Base-by-base conservation (phyloP, 2,797 vertebrate species). In the Gymnocypris eckloni region DNA sequence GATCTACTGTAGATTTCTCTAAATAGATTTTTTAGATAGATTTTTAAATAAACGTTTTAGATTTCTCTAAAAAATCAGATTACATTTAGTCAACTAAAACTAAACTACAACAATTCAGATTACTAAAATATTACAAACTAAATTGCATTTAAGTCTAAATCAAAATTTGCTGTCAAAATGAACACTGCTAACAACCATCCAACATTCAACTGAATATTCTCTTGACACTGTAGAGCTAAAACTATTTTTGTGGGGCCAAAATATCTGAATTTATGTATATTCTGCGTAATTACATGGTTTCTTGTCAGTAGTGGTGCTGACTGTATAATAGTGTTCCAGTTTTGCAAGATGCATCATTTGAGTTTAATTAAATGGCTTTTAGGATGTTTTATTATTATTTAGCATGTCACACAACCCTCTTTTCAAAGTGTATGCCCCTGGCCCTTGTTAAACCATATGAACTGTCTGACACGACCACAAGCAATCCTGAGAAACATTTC, bases 401-500 rank as follows among this genome's bases (percentile, higher is more conserved):
- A 33, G 12, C 25, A 66, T 33, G 15, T 79, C 28, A 12, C 10
- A 45, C 18, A 50, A 37, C 7, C 43, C 41, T 4, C 4, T 67
- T 39, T 67, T 80, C 43, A 67, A 33, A 50, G 61, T 45, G 16
- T 33, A 18, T 10, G 11, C 43, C 25, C 43, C 41, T 69, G 79
- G 18, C 7, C 28, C 45, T 81, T 52, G 48, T 67, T n/a, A 69
- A 69, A 83, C 25, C 54, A 43, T 41, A 54, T 81, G 83, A 81
- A 61, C 83, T 56, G 48, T 37, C 20, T 87, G 87, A 88, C 86
- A 83, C 37, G 45, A 56, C 82, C 86, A 85, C 83, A 88, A 85
- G 82, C 86, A 86, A 87, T 89, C 80, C 81, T 83, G n/a, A 67
- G 84, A 81, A 88, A 85, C 79, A 86, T 83, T 85, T 89, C 75